Conservation (phyloP, 2,888 invertebrate species). For the Glyphotaelius pellucidus region DNA sequence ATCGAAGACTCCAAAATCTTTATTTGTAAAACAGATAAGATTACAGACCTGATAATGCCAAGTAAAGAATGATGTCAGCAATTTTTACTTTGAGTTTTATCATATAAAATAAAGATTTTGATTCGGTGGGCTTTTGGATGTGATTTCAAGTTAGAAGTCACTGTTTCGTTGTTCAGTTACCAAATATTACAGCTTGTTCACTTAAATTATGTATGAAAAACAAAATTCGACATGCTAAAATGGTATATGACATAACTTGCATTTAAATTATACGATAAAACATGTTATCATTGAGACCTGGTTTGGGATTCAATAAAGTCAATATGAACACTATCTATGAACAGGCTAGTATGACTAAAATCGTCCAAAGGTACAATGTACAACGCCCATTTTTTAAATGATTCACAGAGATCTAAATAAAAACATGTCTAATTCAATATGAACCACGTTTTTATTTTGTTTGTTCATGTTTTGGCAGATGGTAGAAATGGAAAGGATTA, state of each 20-base stretch:
- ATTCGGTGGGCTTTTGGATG: neutral
- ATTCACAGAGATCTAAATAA: constrained; percentile 19
- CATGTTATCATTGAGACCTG: neutral
- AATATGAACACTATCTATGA: neutral
- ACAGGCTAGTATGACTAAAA: neutral
- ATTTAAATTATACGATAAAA: neutral
- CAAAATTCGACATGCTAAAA: neutral
- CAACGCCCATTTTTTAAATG: constrained; percentile 36
- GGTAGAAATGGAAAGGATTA: constrained; percentile 15
- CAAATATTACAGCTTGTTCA: neutral
- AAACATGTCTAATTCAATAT: constrained; percentile 35
- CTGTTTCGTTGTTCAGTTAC: neutral
- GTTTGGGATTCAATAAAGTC: neutral
- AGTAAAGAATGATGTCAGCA: neutral
- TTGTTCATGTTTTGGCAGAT: constrained; percentile 9
- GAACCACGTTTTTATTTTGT: constrained; percentile 7
- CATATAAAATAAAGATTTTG: neutral
- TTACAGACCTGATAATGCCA: neutral
- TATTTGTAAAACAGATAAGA: neutral
- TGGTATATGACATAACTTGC: neutral
- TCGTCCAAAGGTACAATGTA: constrained; percentile 29
- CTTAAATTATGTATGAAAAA: neutral
- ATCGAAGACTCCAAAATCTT: neutral
- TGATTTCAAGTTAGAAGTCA: neutral
- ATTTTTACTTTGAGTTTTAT: neutral